Percentiles rank a stretch among this genome's conserved stretches.
phyloP scores from a whole-genome alignment of 1,140 invertebrate genomes.

The Camponotus pennsylvanicus region DNA sequence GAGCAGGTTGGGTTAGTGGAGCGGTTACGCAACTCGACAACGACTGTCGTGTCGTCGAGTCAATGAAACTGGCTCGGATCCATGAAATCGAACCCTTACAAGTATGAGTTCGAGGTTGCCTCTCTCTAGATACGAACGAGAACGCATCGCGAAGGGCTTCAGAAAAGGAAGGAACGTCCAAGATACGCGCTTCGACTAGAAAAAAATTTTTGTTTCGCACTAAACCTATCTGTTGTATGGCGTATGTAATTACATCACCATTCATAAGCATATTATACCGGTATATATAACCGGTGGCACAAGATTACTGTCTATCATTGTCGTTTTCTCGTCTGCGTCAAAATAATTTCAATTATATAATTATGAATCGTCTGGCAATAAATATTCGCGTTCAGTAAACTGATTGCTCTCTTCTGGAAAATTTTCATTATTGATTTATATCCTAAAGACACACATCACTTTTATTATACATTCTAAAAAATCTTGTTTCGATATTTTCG shows the following conservation, averaged over 20 bases:
- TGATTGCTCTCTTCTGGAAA: too few relatives aligned
- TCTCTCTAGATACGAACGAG: background rate
- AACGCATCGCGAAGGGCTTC: conserved; percentile 14
- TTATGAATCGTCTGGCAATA: background rate
- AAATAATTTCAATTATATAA: conserved; percentile 2
- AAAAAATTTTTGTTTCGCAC: conserved; percentile 17
- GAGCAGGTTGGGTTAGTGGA: conserved; percentile 57
- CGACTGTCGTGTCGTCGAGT: conserved; percentile 54
- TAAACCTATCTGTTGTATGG: background rate
- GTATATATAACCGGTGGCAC: background rate
- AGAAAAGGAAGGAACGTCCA: background rate
- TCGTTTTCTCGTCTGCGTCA: background rate
- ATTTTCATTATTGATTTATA: too few relatives aligned
- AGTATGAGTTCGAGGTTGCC: conserved; percentile 37
- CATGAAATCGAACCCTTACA: conserved; percentile 64
- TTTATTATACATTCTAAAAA: background rate
- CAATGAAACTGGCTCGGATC: conserved; percentile 77
- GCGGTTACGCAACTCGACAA: conserved; percentile 57
- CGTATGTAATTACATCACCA: conserved; percentile 15
- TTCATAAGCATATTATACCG: conserved; percentile 22
- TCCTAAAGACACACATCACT: background rate
- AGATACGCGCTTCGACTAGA: background rate
- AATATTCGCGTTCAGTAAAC: background rate
- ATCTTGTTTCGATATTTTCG: background rate
- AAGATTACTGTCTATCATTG: too few relatives aligned